phyloP scores from a whole-genome alignment of 1,140 invertebrate genomes.

The Apis dorsata region DNA sequence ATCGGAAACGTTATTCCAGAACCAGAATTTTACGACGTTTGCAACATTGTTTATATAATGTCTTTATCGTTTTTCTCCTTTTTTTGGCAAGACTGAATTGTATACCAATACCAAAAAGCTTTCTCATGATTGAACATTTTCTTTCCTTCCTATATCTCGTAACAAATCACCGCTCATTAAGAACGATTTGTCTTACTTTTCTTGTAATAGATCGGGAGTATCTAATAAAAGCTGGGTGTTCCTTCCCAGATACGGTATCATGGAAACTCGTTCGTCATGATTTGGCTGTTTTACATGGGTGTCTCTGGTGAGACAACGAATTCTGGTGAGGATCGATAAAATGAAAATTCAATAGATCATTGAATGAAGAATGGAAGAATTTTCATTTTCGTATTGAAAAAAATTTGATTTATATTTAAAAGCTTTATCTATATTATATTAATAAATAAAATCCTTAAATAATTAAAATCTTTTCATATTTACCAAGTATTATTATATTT shows the following conservation, averaged over 20 bases:
- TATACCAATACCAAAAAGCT: not conserved
- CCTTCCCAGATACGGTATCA: conserved; percentile 32
- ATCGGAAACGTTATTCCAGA: conserved; percentile 20
- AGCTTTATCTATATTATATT: no score
- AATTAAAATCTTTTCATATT: not conserved
- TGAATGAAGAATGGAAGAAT: no score
- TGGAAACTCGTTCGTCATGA: conserved; percentile 12
- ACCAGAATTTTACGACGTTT: not conserved
- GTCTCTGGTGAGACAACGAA: not conserved
- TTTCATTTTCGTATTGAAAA: not conserved
- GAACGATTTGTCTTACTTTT: conserved; percentile 62
- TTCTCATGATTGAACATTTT: not conserved
- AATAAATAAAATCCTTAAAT: no score
- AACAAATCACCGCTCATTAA: conserved; percentile 65
- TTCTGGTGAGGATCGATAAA: not conserved
- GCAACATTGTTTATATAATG: conserved; percentile 35
- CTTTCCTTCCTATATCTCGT: not conserved
- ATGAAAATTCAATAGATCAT: no score
- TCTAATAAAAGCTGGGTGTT: conserved; percentile 47
- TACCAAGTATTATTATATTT: not conserved
- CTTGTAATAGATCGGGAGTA: conserved; percentile 38
- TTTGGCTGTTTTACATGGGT: conserved; percentile 1
- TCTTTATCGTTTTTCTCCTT: not conserved
- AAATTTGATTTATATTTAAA: no score
- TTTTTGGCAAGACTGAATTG: not conserved